Evolutionary conservation across 2,797 vertebrate species (phyloP).

Genomic region (Euthynnus affinis): DNA sequence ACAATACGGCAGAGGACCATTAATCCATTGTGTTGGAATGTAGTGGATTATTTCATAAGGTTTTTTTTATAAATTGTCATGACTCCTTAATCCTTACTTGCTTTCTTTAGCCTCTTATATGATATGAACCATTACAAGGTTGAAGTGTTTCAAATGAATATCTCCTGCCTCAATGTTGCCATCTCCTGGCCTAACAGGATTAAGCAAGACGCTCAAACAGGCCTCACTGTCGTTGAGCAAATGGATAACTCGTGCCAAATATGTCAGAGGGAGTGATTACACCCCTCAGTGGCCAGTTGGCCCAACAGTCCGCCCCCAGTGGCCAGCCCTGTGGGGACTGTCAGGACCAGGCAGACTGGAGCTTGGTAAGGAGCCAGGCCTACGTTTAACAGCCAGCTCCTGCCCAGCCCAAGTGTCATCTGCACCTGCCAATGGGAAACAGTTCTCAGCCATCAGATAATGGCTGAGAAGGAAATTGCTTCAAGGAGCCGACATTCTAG

Average conservation of each 20-base stretch:
- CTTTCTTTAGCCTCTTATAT: conserved; percentile 43
- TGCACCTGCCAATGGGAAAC: conserved; percentile 80
- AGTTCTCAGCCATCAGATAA: conserved; percentile 83
- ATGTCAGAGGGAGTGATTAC: conserved; percentile 84
- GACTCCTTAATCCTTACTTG: conserved; percentile 35
- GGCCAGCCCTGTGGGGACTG: conserved; percentile 78
- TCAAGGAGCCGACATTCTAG: conserved; percentile 80
- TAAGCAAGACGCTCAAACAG: conserved; percentile 60
- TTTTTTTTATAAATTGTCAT: conserved; percentile 24
- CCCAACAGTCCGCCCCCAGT: conserved; percentile 79
- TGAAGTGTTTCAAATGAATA: conserved; percentile 39
- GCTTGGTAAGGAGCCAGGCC: conserved; percentile 75
- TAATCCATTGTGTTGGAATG: conserved; percentile 1
- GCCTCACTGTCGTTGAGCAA: conserved; percentile 65
- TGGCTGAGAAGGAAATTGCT: conserved; percentile 83
- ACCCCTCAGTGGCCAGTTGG: conserved; percentile 84
- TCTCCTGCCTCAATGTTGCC: conserved; percentile 83
- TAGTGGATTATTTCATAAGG: conserved; percentile 24
- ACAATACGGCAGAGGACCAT: conserved; percentile 2
- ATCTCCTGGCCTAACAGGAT: conserved; percentile 82
- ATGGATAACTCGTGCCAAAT: conserved; percentile 76
- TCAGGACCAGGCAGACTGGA: conserved; percentile 73
- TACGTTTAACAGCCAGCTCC: conserved; percentile 77
- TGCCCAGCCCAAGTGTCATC: conserved; percentile 77
- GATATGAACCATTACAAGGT: conserved; percentile 35